Evolutionary conservation across 2,113 vertebrate genomes (phyloP), one percentile per base, ranked within the genome.

Genomic region (Physeter macrocephalus): DNA sequence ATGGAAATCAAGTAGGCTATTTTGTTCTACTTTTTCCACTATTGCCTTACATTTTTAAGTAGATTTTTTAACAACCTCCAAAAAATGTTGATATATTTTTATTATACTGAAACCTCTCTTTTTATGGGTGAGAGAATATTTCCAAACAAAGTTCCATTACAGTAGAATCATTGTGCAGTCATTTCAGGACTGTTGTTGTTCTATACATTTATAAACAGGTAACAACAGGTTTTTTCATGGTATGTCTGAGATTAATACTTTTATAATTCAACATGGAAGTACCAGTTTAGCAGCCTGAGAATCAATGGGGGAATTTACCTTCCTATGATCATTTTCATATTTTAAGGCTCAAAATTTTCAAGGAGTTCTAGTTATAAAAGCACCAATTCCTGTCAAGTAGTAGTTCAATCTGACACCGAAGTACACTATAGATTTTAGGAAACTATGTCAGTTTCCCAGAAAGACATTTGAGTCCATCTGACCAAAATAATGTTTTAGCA

Each of bases 1-100:
- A 96, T 77, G 96, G 91, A 96, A 93, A 91, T 23, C n/a, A 96
- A 96, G 74, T 17, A 23, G n/a, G 2, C 34, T 87, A 41, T 92
- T 97, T 91, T 17, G 6, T 4, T 86, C 18, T 61, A n/a, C 21
- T 92, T 36, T 27, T 8, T 18, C 86, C 39, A 94, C n/a, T 18
- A 64, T n/a, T 97, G 49, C 90, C 11, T 96, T 90, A 80, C 0
- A 6, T 43, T 86, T 87, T 90, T 91, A 88, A 86, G 36, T 23
- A 75, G 15, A 69, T 66, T 25, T 90, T 84, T 85, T 86, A 83
- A 83, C 4, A 78, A 69, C 25, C 20, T 43, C 8, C 31, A 62
- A 69, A 49, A 59, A 88, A 71, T n/a, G 34, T 46, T 46, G 27
- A 7, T 57, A 14, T 72, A 87, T 66, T 62, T 88, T 91, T 74